Percentiles rank a stretch among this genome's conserved stretches.
Evolutionary conservation across 2,113 vertebrate species (phyloP).

Genomic region (Pseudolaguvia tuberculata): DNA sequence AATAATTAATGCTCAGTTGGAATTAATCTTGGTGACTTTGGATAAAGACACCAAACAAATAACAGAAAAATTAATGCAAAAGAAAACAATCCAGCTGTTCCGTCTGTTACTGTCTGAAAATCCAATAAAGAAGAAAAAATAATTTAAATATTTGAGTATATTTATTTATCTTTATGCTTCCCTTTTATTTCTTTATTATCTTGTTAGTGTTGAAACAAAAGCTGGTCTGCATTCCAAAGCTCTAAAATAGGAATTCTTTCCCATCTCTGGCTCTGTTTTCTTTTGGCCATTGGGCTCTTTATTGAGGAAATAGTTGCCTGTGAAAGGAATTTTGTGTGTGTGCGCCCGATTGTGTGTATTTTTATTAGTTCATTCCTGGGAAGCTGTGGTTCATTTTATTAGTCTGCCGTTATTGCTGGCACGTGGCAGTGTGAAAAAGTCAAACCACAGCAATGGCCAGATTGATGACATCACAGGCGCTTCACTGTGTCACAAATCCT

Average conservation of each 20-base stretch:
- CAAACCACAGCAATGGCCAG: neutral
- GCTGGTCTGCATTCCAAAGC: neutral
- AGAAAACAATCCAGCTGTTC: no score
- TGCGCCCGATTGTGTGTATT: slow-evolving; percentile 22
- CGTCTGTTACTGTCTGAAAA: no score
- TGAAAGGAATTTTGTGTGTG: slow-evolving; percentile 43
- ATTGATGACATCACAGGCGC: neutral
- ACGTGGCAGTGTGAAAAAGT: neutral
- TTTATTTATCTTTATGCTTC: no score
- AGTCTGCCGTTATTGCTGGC: neutral
- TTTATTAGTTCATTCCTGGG: neutral
- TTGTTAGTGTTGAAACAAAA: no score
- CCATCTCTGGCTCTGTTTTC: slow-evolving; percentile 10
- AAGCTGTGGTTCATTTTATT: slow-evolving; percentile 21
- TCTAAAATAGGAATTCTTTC: neutral
- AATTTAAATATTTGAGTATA: no score
- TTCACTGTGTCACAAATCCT: neutral
- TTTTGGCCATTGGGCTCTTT: slow-evolving; percentile 44
- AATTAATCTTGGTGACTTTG: no score
- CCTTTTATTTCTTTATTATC: no score
- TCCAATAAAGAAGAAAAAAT: no score
- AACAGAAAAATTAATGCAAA: no score
- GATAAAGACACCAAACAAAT: no score
- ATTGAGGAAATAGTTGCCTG: slow-evolving; percentile 59
- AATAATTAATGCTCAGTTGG: no score